Evolutionary conservation across 2,888 invertebrate species (phyloP).

Genomic region (Tuberolachnus salignus): DNA sequence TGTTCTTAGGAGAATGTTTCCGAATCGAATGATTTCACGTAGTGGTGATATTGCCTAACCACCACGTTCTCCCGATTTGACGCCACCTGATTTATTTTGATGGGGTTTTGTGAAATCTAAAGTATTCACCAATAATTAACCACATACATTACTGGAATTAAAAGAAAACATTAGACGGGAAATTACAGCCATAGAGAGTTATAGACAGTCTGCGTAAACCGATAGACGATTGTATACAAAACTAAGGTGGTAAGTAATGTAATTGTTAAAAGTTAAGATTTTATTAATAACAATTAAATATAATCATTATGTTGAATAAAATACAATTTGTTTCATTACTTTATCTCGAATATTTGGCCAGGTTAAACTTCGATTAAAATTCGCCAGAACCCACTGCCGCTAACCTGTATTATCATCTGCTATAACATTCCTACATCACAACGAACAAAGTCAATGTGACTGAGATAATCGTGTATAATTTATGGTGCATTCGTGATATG

Average conservation of each 20-base stretch:
- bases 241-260: not conserved
- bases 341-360: not conserved
- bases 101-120: not conserved
- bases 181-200: not conserved
- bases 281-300: not conserved
- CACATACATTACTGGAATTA: not conserved
- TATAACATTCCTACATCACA: too few relatives aligned
- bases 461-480: too few relatives aligned
- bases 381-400: not conserved
- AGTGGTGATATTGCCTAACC: not conserved
- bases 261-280: not conserved
- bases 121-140: not conserved
- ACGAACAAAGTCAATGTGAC: too few relatives aligned
- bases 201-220: not conserved
- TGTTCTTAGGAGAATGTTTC: not conserved
- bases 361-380: not conserved
- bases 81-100: not conserved
- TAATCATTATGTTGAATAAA: not conserved
- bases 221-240: not conserved
- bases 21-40: not conserved
- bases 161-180: too few relatives aligned
- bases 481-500: too few relatives aligned
- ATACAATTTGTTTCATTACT: too few relatives aligned
- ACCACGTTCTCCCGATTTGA: not conserved
- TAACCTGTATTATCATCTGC: too few relatives aligned